Base-by-base conservation (phyloP, 2,113 vertebrate species). In the Nettapus auritus region DNA sequence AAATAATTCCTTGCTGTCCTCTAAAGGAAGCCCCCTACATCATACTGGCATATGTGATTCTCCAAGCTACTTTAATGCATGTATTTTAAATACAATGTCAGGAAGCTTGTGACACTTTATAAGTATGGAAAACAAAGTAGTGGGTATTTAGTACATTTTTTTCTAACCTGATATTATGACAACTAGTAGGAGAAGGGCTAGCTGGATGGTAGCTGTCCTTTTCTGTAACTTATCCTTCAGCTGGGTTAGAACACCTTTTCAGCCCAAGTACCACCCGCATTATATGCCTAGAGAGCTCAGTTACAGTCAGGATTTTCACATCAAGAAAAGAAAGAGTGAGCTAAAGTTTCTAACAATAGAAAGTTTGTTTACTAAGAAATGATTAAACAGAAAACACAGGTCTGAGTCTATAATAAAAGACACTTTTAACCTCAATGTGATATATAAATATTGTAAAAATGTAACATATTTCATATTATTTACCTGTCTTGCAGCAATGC, bases 111-210 rank as follows among this genome's bases (percentile, higher is more conserved):
- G 10, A 18, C n/a, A n/a, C 13, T 53, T 53, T 19, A 4, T 85
- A 34, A 73, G 21, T 0, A 0, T 11, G 55, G 48, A 42, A 69
- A 42, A n/a, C 48, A 28, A 56, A 87, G 19, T 1, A 40, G 23
- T 33, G 44, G 57, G 8, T 33, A 23, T 6, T 68, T 63, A 33
- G 4, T 26, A 8, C 9, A 2, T 3, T 0, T 55, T 85, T 6
- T 66, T 85, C 19, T 82, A 57, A 64, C 8, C 23, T 94, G 56
- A 18, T 34, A 19, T 55, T 44, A 33, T 9, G 36, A 55, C 36
- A 33, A 2, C 19, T 25, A 21, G 22, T 3, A 66, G 42, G 22
- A 87, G 81, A 60, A 57, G 42, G 81, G 18, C 36, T 44, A 48
- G 28, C 25, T 64, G 53, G 67, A 18, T 7, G 4, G 78, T 40